Conservation (phyloP, 1,140 invertebrate species). For the Pectinophora gossypiella region DNA sequence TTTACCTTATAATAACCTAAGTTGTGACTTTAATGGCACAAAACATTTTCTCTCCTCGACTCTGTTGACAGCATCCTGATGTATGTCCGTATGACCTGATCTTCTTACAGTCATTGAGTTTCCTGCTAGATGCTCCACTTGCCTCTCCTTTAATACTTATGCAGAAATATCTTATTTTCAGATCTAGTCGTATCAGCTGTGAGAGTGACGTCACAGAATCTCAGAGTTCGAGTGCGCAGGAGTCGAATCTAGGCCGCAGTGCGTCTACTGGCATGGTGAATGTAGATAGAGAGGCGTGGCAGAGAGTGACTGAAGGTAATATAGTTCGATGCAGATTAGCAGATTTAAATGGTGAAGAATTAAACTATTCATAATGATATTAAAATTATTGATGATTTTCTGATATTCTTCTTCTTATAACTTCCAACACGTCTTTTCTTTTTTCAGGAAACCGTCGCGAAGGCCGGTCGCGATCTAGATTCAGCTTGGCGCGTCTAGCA, state of each 20-base stretch:
- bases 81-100: no score
- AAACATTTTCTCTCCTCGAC: no score
- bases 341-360: no score
- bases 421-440: background rate
- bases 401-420: background rate
- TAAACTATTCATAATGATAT: no score
- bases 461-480: constrained; percentile 51
- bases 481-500: constrained; percentile 79
- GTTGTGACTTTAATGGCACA: no score
- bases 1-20: no score
- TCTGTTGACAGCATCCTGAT: no score
- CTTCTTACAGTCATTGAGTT: no score
- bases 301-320: constrained; percentile 63
- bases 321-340: no score
- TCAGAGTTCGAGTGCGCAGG: constrained; percentile 31
- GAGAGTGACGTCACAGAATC: constrained; percentile 75
- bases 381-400: no score
- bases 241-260: constrained; percentile 76
- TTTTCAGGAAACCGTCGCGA: constrained; percentile 35
- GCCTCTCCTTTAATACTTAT: no score
- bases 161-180: constrained; percentile 18
- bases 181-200: constrained; percentile 76
- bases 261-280: constrained; percentile 85
- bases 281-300: constrained; percentile 76
- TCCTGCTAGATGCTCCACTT: no score